phyloP scores from a whole-genome alignment of 2,888 invertebrate genomes.

The Caradrina kadenii region DNA sequence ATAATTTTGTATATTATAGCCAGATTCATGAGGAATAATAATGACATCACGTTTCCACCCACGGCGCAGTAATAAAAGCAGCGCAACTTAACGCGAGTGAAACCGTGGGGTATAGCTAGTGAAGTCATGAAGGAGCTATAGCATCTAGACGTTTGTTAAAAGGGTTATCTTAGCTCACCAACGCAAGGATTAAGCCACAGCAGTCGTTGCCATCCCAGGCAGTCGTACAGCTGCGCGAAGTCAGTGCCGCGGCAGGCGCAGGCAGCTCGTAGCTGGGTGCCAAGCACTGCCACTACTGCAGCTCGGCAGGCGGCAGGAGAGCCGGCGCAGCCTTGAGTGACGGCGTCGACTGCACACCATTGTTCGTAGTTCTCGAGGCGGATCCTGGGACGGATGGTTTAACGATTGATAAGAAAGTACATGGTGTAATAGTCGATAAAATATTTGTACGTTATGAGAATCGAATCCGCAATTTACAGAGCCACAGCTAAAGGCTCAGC shows the following conservation, averaged over 20 bases:
- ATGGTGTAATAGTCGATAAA: too few relatives aligned
- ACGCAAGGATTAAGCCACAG: conserved; percentile 98
- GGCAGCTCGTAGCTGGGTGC: conserved; percentile 96
- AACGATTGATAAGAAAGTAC: background rate
- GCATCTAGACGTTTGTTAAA: background rate
- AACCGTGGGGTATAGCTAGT: too few relatives aligned
- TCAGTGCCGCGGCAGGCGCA: conserved; percentile 97
- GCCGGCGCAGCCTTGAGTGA: conserved; percentile 97
- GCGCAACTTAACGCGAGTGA: too few relatives aligned
- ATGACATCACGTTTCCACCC: too few relatives aligned
- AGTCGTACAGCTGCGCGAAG: conserved; percentile 95
- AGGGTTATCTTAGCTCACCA: conserved; percentile 91
- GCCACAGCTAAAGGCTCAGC: too few relatives aligned
- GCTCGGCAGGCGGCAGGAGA: conserved; percentile 95
- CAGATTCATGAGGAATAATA: too few relatives aligned
- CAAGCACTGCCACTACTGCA: conserved; percentile 96
- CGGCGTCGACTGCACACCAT: conserved; percentile 97
- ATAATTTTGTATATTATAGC: too few relatives aligned
- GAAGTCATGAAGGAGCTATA: background rate
- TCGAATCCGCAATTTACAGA: too few relatives aligned
- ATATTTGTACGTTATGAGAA: too few relatives aligned
- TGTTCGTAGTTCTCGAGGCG: conserved; percentile 97
- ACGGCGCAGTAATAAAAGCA: too few relatives aligned
- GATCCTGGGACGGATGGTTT: conserved; percentile 87
- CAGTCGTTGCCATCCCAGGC: conserved; percentile 96